A percentile compares a stretch with the other conserved stretches of the same genome.
phyloP scores from a whole-genome alignment of 2,888 invertebrate genomes.

The Trisateles emortualis region DNA sequence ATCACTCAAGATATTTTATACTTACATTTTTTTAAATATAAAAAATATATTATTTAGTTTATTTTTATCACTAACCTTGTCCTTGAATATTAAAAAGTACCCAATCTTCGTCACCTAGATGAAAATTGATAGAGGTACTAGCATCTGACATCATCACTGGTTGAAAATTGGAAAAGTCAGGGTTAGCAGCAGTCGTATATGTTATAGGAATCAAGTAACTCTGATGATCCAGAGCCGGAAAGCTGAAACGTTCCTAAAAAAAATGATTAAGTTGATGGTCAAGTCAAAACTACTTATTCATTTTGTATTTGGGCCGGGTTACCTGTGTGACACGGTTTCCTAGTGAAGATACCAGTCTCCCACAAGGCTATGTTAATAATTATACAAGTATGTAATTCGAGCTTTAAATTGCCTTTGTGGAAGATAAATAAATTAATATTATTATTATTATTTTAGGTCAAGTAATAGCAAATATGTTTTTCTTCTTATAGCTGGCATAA shows the following conservation, averaged over 20 bases:
- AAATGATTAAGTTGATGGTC: neutral
- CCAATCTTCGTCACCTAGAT: constrained; percentile 69
- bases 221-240: constrained; percentile 14
- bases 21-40: neutral
- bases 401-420: too few species aligned
- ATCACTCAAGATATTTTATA: too few species aligned
- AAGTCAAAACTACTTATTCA: neutral
- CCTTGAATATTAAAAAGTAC: constrained; percentile 77
- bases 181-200: constrained; percentile 72
- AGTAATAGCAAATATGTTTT: too few species aligned
- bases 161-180: constrained; percentile 64
- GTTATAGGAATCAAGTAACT: constrained; percentile 78
- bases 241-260: constrained; percentile 39
- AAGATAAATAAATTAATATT: too few species aligned
- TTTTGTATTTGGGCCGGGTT: too few species aligned
- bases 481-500: too few species aligned
- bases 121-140: constrained; percentile 48
- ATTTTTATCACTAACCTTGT: constrained; percentile 61
- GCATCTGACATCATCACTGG: constrained; percentile 57
- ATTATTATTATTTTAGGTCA: too few species aligned
- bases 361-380: too few species aligned
- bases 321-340: too few species aligned
- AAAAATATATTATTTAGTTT: neutral
- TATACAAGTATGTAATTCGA: too few species aligned
- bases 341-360: too few species aligned